Percentiles rank a stretch among this genome's conserved stretches.
Evolutionary conservation across 2,797 vertebrate species (phyloP).

Genomic region (Sternarchorhynchus goeldii): DNA sequence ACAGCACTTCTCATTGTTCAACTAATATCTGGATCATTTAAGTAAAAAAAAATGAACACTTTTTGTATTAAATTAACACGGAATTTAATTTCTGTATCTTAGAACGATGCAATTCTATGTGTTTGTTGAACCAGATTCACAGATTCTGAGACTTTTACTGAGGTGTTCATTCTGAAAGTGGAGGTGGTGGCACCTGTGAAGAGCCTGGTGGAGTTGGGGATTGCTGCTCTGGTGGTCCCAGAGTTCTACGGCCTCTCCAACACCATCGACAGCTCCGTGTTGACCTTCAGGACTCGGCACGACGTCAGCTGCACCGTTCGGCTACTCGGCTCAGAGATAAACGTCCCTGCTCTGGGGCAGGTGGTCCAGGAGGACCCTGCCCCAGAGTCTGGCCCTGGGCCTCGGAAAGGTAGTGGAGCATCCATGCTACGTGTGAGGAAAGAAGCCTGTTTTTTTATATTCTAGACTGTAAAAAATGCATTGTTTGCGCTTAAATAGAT

Average conservation of each 20-base stretch:
- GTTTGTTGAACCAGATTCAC: constrained; percentile 73
- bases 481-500: no score
- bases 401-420: constrained; percentile 64
- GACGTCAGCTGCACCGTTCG: constrained; percentile 64
- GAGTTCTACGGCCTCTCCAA: constrained; percentile 75
- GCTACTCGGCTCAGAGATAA: constrained; percentile 62
- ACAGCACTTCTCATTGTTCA: neutral
- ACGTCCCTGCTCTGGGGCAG: constrained; percentile 67
- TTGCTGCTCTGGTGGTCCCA: constrained; percentile 70
- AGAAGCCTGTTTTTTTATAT: no score
- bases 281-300: constrained; percentile 58
- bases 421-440: neutral
- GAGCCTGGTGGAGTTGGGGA: constrained; percentile 65
- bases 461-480: no score
- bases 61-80: neutral
- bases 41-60: neutral
- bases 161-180: constrained; percentile 69
- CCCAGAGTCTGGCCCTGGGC: constrained; percentile 36
- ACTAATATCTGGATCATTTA: neutral
- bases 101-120: neutral
- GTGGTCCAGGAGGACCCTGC: constrained; percentile 66
- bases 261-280: constrained; percentile 65
- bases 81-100: constrained; percentile 12
- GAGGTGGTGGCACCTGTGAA: constrained; percentile 62
- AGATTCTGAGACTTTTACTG: constrained; percentile 69